phyloP scores from a whole-genome alignment of 2,888 invertebrate species.

The Rhyacophila evoluta region DNA sequence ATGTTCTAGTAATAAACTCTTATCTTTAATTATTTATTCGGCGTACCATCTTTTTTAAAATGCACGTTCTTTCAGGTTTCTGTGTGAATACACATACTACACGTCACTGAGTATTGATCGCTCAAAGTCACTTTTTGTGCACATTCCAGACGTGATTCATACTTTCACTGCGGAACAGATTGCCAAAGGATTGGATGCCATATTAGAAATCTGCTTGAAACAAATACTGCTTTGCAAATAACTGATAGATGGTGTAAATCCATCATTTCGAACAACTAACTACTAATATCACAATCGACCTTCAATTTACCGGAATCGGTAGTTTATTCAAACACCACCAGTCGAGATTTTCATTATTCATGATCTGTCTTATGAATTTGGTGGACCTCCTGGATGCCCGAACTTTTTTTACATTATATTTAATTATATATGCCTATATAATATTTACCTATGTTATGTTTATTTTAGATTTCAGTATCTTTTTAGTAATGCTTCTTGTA shows the following conservation, averaged over 20 bases:
- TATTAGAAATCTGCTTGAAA: constrained; percentile 61
- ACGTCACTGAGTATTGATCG: constrained; percentile 77
- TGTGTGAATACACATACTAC: constrained; percentile 86
- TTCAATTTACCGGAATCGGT: too few relatives aligned
- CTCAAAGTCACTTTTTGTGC: constrained; percentile 77
- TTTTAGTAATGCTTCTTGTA: too few relatives aligned
- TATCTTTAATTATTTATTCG: constrained; percentile 19
- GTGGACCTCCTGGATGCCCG: too few relatives aligned
- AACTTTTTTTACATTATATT: too few relatives aligned
- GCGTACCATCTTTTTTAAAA: not conserved
- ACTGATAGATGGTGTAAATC: not conserved
- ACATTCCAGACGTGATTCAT: constrained; percentile 77
- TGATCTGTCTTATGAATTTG: too few relatives aligned
- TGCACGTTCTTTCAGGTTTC: constrained; percentile 38
- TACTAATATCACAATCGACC: too few relatives aligned
- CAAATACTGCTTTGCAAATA: constrained; percentile 57
- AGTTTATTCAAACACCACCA: too few relatives aligned
- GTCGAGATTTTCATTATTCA: too few relatives aligned
- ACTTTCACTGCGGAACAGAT: constrained; percentile 72
- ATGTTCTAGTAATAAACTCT: too few relatives aligned
- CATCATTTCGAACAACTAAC: not conserved
- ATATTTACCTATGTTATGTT: too few relatives aligned
- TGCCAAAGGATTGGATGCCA: constrained; percentile 67
- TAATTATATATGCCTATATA: too few relatives aligned
- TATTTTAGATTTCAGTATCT: too few relatives aligned